These are phyloP conservation scores for Xenus cinereus DNA, from an alignment of 2,113 vertebrate species.

Conservation along the genomic window DNA sequence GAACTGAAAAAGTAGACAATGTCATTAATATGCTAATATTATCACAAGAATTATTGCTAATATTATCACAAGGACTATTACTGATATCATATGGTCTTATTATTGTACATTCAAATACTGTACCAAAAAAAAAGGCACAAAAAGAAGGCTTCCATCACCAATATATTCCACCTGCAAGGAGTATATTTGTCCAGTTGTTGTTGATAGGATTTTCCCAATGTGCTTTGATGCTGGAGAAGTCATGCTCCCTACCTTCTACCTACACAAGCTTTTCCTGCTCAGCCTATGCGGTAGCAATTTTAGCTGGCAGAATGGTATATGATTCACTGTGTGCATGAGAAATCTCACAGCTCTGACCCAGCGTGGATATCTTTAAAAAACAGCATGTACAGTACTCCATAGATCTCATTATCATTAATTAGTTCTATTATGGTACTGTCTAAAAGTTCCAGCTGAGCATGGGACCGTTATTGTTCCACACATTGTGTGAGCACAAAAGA, in stretches of 20 bases:
- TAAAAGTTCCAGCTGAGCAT: background rate
- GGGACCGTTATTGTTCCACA: background rate
- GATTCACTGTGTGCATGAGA: background rate
- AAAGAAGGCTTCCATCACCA: background rate
- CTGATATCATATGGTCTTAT: background rate
- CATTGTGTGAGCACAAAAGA: background rate
- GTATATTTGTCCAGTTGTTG: background rate
- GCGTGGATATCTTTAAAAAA: background rate
- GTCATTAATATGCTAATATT: background rate
- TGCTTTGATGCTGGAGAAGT: background rate
- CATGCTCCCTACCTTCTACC: background rate
- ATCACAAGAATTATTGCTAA: background rate
- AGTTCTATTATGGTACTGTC: background rate
- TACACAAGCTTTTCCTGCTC: background rate
- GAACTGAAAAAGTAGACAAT: background rate
- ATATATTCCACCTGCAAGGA: background rate
- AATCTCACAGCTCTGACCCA: background rate
- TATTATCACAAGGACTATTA: background rate
- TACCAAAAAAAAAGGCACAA: background rate
- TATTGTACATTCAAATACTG: background rate
- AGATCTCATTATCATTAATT: constrained; percentile 13
- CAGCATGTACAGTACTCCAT: background rate
- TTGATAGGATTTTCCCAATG: background rate
- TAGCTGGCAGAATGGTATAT: background rate
- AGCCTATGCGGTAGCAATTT: background rate